Evolutionary conservation across 2,113 vertebrate species (phyloP).

Genomic region (Podiceps cristatus): DNA sequence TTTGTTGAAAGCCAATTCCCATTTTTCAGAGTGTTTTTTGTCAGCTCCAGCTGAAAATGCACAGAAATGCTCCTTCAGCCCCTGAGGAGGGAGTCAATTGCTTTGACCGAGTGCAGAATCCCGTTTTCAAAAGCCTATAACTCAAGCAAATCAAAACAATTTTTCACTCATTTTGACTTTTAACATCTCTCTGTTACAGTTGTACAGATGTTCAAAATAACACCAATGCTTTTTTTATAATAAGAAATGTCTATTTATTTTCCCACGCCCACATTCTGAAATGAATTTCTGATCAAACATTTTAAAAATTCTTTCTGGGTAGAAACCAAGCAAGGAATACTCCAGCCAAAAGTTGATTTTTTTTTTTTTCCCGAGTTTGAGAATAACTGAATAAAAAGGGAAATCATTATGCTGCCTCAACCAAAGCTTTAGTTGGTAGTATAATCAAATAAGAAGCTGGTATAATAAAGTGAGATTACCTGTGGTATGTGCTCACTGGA

Average conservation of each 20-base stretch:
- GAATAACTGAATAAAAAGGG: not conserved
- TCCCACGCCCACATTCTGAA: not conserved
- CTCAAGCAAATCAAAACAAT: not conserved
- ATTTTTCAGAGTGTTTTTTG: not conserved
- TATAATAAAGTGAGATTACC: not conserved
- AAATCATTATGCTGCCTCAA: not conserved
- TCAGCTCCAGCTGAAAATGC: not conserved
- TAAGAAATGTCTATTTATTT: not conserved
- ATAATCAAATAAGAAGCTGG: not conserved
- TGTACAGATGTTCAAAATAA: not conserved
- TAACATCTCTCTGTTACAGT: not conserved
- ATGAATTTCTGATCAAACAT: not conserved
- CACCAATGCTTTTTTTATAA: not conserved
- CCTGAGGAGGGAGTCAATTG: not conserved
- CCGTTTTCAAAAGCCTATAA: not conserved
- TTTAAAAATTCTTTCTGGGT: not conserved
- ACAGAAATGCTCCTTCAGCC: not conserved
- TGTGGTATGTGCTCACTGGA: not conserved
- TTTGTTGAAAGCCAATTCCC: not conserved
- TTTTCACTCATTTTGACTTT: slow-evolving; percentile 39
- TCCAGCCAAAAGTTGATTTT: not conserved
- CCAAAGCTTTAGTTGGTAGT: not conserved
- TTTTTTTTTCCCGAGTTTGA: not conserved
- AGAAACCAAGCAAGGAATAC: not conserved
- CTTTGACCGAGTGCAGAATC: not conserved